Base-by-base conservation (phyloP, 2,888 invertebrate species). In the Clistopyga incitator region DNA sequence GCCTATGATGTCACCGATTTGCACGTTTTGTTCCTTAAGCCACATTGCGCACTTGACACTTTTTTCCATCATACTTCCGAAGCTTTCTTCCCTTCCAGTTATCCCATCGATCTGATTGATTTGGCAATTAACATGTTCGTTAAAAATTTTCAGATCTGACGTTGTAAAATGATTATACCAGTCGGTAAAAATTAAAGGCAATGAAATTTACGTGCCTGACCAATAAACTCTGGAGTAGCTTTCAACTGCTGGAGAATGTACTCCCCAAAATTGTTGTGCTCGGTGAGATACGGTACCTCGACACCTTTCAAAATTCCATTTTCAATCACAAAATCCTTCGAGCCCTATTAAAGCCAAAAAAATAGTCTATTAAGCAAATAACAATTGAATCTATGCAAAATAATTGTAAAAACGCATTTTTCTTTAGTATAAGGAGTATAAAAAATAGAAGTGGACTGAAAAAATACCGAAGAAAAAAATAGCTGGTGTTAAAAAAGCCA, bases 1-100 rank as follows among this genome's bases (percentile, higher is more conserved):
- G 68, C 74, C 50, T 90, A 88, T 4, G 87, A 61, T 0, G 86
- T 88, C 79, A n/a, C 82, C 81, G 2, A 56, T 25, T 13, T 50
- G 52, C 18, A 86, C 38, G 89, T 90, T 20, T 64, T 86, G 81
- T 45, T 78, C 34, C 50, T 68, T 78, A 0, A 78, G 50, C 78
- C 78, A 78, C 47, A 78, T 38, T 50, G 78, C 71, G 34, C 78
- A 78, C 18, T 72, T 61, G 2, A 78, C 54, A 64, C 78, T 78
- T n/a, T 70, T 78, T 25, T 78, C 65, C 61, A 34, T 15, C 47
- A 78, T 78, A 3, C 38, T 61, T 2, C 23, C 61, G 15, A 65
- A 70, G 2, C 71, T 71, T 38, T 72, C 71, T 23, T 29, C 13
- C 13, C 42, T 18, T 23, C 78, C 78, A 23, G 78, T 78, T 3